Base-by-base conservation (phyloP, 1,140 invertebrate species). In the Eriosoma lanigerum region DNA sequence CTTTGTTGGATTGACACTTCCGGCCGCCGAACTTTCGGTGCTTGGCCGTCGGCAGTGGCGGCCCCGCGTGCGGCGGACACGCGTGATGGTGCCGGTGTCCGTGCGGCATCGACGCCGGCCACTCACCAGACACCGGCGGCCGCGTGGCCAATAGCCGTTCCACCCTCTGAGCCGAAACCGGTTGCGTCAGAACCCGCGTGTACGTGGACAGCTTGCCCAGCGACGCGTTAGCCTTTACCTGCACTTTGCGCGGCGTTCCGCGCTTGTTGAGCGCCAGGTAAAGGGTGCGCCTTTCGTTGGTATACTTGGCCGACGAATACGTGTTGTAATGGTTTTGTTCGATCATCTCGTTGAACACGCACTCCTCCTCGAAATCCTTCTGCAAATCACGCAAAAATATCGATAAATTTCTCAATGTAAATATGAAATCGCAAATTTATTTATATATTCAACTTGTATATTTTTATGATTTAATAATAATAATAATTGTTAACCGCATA, bases 271-370 rank as follows among this genome's bases (percentile, higher is more conserved):
- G 86, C 32, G 92, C 93, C 83, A 95, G 86, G 86, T 93, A 95
- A 81, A 91, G 87, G 0, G 92, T 92, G 82, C 91, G 90, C 83
- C 89, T 89, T 15, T 87, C 85, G 83, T 90, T 91, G 13, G 91
- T 92, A 88, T 93, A 92, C 84, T 90, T 89, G 76, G 88, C 89
- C 80, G 92, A 93, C 82, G 92, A 92, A 87, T 95, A 95, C 10
- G 92, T 92, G 86, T 94, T 94, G 88, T 94, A 94, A 85, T 93
- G 91, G 85, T 94, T 91, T 85, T 91, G 89, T 85, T 93, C 92
- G 85, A 94, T 90, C 84, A 90, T 92, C 86, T 95, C 93, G 85
- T 93, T 92, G 89, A 95, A 94, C 82, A 94, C 88, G 87, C 93
- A 95, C 85, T 94, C 93, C 83, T 93, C 90, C 82, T 89, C 90